A percentile compares a stretch with the other conserved stretches of the same genome.
Evolutionary conservation across 92 coral and sea anemone genomes (phyloP).

Genomic region (Meandrina meandrites): DNA sequence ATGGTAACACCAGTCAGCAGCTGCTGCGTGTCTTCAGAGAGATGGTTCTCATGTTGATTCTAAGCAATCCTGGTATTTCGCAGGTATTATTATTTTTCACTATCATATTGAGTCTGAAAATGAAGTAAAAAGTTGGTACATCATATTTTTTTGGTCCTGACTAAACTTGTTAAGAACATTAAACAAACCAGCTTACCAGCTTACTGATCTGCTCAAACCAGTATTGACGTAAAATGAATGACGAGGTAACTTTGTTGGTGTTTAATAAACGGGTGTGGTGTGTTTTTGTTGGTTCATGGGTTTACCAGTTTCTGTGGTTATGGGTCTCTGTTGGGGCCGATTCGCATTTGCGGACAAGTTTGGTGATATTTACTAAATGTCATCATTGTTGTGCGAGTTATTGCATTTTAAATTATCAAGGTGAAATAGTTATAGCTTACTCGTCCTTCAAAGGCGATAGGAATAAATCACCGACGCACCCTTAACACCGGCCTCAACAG

Average conservation of each 20-base stretch:
- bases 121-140: background rate
- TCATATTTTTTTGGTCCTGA: background rate
- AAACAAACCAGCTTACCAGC: background rate
- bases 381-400: too few relatives aligned
- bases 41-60: slow-evolving; percentile 46
- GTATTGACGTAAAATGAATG: background rate
- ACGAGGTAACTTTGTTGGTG: background rate
- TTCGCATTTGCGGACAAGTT: too few relatives aligned
- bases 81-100: slow-evolving; percentile 3
- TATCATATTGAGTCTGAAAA: background rate
- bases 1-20: slow-evolving; percentile 49
- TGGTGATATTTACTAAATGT: too few relatives aligned
- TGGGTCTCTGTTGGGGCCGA: too few relatives aligned
- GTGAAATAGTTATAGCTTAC: too few relatives aligned
- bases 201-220: background rate
- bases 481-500: too few relatives aligned
- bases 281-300: too few relatives aligned
- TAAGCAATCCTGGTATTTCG: slow-evolving; percentile 57
- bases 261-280: background rate
- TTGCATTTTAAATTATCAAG: too few relatives aligned
- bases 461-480: too few relatives aligned
- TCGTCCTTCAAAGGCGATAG: too few relatives aligned
- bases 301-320: too few relatives aligned
- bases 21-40: slow-evolving; percentile 45
- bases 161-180: background rate